phyloP scores from a whole-genome alignment of 2,113 vertebrate species.

The Perca schrenkii region DNA sequence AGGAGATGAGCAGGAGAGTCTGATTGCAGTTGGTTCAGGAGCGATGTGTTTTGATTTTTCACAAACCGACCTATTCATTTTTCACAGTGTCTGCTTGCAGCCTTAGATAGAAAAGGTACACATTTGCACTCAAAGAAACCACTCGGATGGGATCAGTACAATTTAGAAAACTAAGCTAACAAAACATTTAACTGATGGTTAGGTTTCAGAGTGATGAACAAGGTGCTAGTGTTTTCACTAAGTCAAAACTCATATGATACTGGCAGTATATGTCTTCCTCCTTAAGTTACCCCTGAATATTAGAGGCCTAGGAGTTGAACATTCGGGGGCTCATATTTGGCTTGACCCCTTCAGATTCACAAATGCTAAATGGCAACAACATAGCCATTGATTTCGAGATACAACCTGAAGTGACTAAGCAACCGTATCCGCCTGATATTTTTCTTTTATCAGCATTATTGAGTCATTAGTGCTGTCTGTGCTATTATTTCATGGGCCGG shows the following conservation, averaged over 20 bases:
- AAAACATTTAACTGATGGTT: conserved; percentile 26
- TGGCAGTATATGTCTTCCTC: background rate
- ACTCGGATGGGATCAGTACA: conserved; percentile 11
- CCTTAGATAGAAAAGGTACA: conserved; percentile 20
- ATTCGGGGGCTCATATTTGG: background rate
- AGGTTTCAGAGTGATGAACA: conserved; percentile 8
- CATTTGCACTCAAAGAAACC: conserved; percentile 53
- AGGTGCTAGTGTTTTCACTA: background rate
- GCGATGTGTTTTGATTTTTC: conserved; percentile 53
- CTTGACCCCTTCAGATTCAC: background rate
- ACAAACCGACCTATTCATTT: conserved; percentile 43
- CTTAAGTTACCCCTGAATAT: conserved; percentile 20
- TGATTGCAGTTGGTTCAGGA: conserved; percentile 48
- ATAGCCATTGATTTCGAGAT: background rate
- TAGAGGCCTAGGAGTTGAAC: background rate
- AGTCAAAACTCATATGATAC: background rate
- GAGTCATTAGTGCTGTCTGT: background rate
- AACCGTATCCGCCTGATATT: background rate
- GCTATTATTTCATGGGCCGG: background rate
- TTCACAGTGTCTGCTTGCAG: conserved; percentile 37
- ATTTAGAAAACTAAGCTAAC: background rate
- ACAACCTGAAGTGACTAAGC: background rate
- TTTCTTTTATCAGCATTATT: background rate
- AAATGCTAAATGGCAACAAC: background rate
- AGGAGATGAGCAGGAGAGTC: conserved; percentile 37